These are phyloP conservation scores for Pseudoatta argentina DNA, from an alignment of 1,140 invertebrate species.

Conservation along the genomic window DNA sequence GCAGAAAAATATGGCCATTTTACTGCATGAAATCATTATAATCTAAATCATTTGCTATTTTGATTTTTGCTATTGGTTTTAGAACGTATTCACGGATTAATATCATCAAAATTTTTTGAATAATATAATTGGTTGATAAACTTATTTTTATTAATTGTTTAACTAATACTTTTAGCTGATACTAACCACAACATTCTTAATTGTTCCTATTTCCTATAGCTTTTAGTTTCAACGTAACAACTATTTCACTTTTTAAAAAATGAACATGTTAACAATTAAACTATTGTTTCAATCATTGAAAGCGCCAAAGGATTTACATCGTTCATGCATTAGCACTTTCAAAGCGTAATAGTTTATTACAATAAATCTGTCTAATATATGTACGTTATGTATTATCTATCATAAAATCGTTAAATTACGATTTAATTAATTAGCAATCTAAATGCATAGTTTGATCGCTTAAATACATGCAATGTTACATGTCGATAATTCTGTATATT, in stretches of 20 bases:
- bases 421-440: slow-evolving; percentile 25
- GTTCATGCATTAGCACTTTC: slow-evolving; percentile 31
- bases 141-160: too few species aligned
- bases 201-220: background rate
- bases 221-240: background rate
- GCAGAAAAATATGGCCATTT: too few species aligned
- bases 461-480: slow-evolving; percentile 21
- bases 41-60: too few species aligned
- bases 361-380: slow-evolving; percentile 21
- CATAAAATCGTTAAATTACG: slow-evolving; percentile 9
- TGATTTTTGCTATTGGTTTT: too few species aligned
- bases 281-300: background rate
- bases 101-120: too few species aligned
- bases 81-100: too few species aligned
- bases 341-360: background rate
- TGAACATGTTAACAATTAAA: background rate
- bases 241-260: background rate
- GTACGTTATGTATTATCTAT: background rate
- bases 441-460: background rate
- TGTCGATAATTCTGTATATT: slow-evolving; percentile 15
- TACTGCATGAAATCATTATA: too few species aligned
- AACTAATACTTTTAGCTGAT: too few species aligned
- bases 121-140: too few species aligned
- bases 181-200: background rate
- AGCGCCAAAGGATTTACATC: slow-evolving; percentile 35